These are phyloP conservation scores for Coregonus ussuriensis DNA, from an alignment of 2,797 vertebrate species.

Conservation along the genomic window DNA sequence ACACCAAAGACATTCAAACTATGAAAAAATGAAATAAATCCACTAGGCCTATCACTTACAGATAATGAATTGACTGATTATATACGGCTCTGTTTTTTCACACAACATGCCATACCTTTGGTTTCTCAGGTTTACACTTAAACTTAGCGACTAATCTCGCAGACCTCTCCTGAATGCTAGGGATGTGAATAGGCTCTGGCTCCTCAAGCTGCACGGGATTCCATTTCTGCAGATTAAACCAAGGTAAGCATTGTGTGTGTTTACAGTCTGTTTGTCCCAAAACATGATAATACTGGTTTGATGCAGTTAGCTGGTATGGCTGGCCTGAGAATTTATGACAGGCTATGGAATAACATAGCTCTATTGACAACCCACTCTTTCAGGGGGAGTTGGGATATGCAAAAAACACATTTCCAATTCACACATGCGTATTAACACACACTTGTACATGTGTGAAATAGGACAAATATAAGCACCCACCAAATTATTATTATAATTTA, in stretches of 20 bases:
- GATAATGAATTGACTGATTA: neutral
- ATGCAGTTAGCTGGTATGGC: neutral
- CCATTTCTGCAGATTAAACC: constrained; percentile 65
- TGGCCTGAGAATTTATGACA: too few species aligned
- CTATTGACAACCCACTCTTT: too few species aligned
- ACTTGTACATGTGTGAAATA: too few species aligned
- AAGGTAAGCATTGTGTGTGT: constrained; percentile 10
- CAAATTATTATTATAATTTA: too few species aligned
- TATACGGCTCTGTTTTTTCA: too few species aligned
- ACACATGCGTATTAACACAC: too few species aligned
- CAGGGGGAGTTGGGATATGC: too few species aligned
- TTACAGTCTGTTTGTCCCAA: neutral
- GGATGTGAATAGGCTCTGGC: constrained; percentile 55
- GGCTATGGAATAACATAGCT: too few species aligned
- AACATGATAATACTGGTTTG: neutral
- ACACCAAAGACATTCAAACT: neutral
- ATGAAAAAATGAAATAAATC: neutral
- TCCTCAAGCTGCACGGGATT: constrained; percentile 2
- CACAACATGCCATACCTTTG: constrained; percentile 67
- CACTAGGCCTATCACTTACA: neutral
- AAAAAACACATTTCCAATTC: too few species aligned
- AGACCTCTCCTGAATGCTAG: constrained; percentile 73
- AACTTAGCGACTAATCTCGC: constrained; percentile 71
- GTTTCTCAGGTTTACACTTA: constrained; percentile 67
- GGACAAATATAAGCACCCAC: too few species aligned